Evolutionary conservation across 2,888 invertebrate genomes (phyloP).

Genomic region (Lasioglossum leucozonium): DNA sequence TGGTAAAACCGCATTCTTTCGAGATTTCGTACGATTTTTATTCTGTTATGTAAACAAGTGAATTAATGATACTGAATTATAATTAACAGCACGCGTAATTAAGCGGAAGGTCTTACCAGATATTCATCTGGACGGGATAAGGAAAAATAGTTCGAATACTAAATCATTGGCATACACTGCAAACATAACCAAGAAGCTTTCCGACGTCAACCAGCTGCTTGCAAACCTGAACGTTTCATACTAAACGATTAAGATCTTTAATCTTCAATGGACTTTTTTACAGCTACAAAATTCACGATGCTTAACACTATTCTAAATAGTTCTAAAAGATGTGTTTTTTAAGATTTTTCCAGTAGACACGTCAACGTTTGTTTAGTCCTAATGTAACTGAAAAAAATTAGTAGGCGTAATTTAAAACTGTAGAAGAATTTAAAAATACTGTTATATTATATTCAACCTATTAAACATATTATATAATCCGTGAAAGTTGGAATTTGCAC

Average conservation of each 20-base stretch:
- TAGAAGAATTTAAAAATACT: too few species aligned
- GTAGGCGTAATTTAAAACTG: too few species aligned
- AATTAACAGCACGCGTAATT: not conserved
- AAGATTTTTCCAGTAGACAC: too few species aligned
- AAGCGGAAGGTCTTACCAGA: not conserved
- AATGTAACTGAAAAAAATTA: too few species aligned
- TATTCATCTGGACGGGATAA: not conserved
- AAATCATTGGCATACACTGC: not conserved
- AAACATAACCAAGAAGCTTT: not conserved
- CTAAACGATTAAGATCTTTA: not conserved
- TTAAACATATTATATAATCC: too few species aligned
- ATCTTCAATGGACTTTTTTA: not conserved
- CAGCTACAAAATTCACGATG: not conserved
- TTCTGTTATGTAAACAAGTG: conserved; percentile 7
- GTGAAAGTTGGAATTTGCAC: too few species aligned
- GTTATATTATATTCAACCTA: too few species aligned
- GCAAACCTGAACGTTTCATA: not conserved
- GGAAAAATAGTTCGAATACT: not conserved
- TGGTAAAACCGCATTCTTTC: not conserved
- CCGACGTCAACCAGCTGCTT: not conserved
- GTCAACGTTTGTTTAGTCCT: too few species aligned
- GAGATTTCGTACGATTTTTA: not conserved
- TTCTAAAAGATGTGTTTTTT: too few species aligned
- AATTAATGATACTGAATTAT: not conserved
- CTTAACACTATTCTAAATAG: too few species aligned